Conservation (phyloP, 2,113 vertebrate genomes). For the Carassius carassius region DNA sequence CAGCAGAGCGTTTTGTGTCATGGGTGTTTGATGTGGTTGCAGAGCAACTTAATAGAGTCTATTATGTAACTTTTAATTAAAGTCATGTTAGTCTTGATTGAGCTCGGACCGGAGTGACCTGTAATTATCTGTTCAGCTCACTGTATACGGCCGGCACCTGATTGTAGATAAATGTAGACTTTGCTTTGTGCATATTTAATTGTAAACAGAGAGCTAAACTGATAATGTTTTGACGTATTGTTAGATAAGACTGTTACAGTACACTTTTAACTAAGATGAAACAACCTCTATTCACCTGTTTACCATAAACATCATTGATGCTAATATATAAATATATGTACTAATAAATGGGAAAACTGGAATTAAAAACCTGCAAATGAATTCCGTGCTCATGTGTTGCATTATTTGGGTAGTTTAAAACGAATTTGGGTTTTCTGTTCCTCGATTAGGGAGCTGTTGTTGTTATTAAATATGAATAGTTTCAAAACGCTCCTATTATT, state of each 20-base stretch:
- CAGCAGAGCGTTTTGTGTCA: slow-evolving; percentile 74
- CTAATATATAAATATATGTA: slow-evolving; percentile 62
- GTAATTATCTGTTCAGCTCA: slow-evolving; percentile 62
- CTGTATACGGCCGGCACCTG: slow-evolving; percentile 77
- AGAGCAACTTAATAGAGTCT: slow-evolving; percentile 85
- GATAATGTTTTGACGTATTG: slow-evolving; percentile 15
- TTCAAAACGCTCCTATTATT: neutral
- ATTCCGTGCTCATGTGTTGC: neutral
- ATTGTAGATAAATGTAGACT: slow-evolving; percentile 72
- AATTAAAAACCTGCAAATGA: slow-evolving; percentile 65
- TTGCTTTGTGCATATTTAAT: slow-evolving; percentile 74
- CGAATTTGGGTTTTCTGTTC: no score
- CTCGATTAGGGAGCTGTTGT: no score
- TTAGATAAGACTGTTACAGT: slow-evolving; percentile 48
- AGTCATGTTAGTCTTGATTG: slow-evolving; percentile 79
- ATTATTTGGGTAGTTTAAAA: neutral
- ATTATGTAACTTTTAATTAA: slow-evolving; percentile 80
- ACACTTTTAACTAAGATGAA: slow-evolving; percentile 40
- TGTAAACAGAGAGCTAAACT: slow-evolving; percentile 62
- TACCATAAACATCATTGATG: slow-evolving; percentile 61
- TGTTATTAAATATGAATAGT: neutral
- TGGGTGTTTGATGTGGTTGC: slow-evolving; percentile 83
- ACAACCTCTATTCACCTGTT: slow-evolving; percentile 53
- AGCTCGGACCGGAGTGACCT: slow-evolving; percentile 78
- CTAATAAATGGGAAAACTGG: slow-evolving; percentile 67